Percentiles rank a stretch among this genome's conserved stretches.
Evolutionary conservation across 2,888 invertebrate genomes (phyloP).

Genomic region (Volucella zonaria): DNA sequence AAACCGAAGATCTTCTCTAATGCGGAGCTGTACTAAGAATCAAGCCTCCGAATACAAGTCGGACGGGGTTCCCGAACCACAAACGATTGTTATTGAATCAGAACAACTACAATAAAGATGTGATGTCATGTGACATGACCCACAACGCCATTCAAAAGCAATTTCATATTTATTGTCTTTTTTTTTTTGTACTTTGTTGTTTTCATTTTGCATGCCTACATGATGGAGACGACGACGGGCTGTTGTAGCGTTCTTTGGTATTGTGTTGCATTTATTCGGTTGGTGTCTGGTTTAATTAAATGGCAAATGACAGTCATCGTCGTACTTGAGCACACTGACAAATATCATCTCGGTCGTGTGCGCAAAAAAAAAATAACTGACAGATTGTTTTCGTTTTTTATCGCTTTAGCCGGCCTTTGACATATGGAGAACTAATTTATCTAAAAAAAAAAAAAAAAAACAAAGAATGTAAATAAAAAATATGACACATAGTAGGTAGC

Average conservation of each 20-base stretch:
- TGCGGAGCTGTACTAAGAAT: no score
- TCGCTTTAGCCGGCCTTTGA: conserved; percentile 30
- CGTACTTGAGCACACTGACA: conserved; percentile 28
- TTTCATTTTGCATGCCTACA: conserved; percentile 8
- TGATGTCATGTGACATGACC: conserved; percentile 70
- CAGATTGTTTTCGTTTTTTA: conserved; percentile 13
- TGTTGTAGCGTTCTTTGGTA: background rate
- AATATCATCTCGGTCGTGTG: conserved; percentile 43
- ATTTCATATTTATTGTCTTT: conserved; percentile 36
- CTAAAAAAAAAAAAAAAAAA: conserved; percentile 2
- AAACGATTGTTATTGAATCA: conserved; percentile 51
- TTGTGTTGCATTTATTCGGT: conserved; percentile 45
- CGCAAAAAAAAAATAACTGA: conserved; percentile 26
- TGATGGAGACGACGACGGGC: conserved; percentile 33
- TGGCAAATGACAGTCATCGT: conserved; percentile 53
- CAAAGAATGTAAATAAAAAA: no score
- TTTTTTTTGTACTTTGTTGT: conserved; percentile 1
- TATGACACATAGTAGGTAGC: background rate
- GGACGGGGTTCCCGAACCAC: conserved; percentile 42
- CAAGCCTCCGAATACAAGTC: conserved; percentile 19
- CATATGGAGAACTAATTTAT: conserved; percentile 50
- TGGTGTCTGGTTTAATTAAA: conserved; percentile 65
- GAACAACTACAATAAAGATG: conserved; percentile 61
- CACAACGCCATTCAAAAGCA: conserved; percentile 63
- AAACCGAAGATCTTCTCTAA: no score